Conservation (phyloP, 2,888 invertebrate species). For the Chloromyia formosa region DNA sequence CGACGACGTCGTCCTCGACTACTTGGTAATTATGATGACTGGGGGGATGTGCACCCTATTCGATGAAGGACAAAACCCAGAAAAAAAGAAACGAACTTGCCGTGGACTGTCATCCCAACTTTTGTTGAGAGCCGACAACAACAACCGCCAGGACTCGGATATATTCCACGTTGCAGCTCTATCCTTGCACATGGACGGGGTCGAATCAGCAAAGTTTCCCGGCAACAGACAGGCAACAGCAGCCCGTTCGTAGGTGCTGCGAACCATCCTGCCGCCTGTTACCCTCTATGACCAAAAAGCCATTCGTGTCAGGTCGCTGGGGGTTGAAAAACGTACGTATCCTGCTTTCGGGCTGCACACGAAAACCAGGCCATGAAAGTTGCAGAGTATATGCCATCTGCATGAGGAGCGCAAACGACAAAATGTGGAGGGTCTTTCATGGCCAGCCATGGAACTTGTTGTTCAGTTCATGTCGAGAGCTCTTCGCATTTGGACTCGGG, state of each 20-base stretch:
- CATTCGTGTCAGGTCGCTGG: not conserved
- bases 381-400: slow-evolving; percentile 18
- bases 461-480: slow-evolving; percentile 48
- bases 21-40: slow-evolving; percentile 21
- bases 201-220: not conserved
- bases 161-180: slow-evolving; percentile 28
- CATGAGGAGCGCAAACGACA: not conserved
- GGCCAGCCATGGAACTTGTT: slow-evolving; percentile 42
- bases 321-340: slow-evolving; percentile 15
- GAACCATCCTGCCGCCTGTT: too few relatives aligned
- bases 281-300: not conserved
- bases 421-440: slow-evolving; percentile 33
- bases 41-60: slow-evolving; percentile 33
- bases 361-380: not conserved
- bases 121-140: too few relatives aligned
- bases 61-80: slow-evolving; percentile 8
- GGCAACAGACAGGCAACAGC: not conserved
- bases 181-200: slow-evolving; percentile 5
- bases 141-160: not conserved
- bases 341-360: slow-evolving; percentile 7
- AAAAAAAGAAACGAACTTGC: too few relatives aligned
- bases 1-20: not conserved
- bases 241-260: not conserved
- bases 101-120: slow-evolving; percentile 2
- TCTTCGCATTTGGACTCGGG: slow-evolving; percentile 41